phyloP scores from a whole-genome alignment of 1,140 invertebrate species.

The Bombus polaris region DNA sequence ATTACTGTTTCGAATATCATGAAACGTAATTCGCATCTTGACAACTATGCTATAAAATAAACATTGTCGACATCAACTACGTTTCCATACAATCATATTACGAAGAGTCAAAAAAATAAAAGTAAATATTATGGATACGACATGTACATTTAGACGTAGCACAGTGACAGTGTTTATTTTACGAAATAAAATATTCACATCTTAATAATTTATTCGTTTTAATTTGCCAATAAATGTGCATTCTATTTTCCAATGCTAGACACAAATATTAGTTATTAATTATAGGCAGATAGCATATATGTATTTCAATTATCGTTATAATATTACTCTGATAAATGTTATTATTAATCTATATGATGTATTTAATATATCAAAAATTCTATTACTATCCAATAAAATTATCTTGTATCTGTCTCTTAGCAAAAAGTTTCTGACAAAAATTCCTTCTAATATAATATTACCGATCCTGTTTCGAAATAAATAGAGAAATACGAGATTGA shows the following conservation, averaged over 20 bases:
- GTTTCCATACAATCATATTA: not conserved
- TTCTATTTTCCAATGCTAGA: not conserved
- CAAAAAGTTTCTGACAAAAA: not conserved
- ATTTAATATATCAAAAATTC: no score
- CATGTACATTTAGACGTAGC: not conserved
- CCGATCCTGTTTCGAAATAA: no score
- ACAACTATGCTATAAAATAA: no score
- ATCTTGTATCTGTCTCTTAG: not conserved
- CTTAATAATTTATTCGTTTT: no score
- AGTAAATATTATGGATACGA: not conserved
- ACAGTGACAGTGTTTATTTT: not conserved
- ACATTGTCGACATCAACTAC: not conserved
- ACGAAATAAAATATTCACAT: no score
- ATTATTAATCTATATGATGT: no score
- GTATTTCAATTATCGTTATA: no score
- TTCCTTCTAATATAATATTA: not conserved
- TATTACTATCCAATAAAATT: not conserved
- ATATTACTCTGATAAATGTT: no score
- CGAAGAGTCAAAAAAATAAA: not conserved
- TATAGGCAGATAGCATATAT: not conserved
- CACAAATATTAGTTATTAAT: not conserved
- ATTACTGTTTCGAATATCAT: no score
- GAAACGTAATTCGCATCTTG: not conserved
- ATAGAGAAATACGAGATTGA: not conserved
- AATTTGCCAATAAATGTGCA: not conserved